These are phyloP conservation scores for Corapipo altera DNA, from an alignment of 2,113 vertebrate genomes.

Conservation along the genomic window DNA sequence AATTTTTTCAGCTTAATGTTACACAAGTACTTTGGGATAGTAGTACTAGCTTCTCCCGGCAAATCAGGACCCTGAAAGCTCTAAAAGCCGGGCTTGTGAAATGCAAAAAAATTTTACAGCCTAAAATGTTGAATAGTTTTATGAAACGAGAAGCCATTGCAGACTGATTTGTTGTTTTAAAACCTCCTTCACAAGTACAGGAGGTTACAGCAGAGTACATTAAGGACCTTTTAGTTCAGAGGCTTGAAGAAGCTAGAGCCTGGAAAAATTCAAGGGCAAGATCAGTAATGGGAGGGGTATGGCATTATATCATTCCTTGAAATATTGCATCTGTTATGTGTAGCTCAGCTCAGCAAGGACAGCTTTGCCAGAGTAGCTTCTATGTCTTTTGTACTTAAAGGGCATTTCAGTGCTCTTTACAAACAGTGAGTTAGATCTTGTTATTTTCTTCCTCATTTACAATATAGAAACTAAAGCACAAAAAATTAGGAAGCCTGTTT, in stretches of 20 bases:
- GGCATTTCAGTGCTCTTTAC: background rate
- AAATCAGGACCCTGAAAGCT: slow-evolving; percentile 64
- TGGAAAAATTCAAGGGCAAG: slow-evolving; percentile 9
- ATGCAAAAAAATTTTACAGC: slow-evolving; percentile 42
- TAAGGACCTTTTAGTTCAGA: slow-evolving; percentile 36
- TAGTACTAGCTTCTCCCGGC: slow-evolving; percentile 36
- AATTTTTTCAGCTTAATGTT: slow-evolving; percentile 63
- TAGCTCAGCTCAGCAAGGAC: background rate
- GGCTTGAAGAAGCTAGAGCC: background rate
- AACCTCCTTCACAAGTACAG: slow-evolving; percentile 13
- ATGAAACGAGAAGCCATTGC: slow-evolving; percentile 43
- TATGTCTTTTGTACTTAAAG: background rate
- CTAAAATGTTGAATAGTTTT: slow-evolving; percentile 55
- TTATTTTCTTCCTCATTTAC: background rate
- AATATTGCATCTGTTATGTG: background rate
- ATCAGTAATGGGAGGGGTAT: background rate
- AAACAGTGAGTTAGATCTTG: background rate
- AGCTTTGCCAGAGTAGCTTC: background rate
- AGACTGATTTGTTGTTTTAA: slow-evolving; percentile 62
- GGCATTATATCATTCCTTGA: background rate
- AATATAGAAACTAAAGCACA: background rate
- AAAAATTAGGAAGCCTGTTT: background rate
- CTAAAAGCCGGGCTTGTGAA: slow-evolving; percentile 51
- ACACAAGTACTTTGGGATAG: slow-evolving; percentile 33
- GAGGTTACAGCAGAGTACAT: background rate